phyloP scores from a whole-genome alignment of 2,113 vertebrate genomes.

The Hirundichthys speculiger region DNA sequence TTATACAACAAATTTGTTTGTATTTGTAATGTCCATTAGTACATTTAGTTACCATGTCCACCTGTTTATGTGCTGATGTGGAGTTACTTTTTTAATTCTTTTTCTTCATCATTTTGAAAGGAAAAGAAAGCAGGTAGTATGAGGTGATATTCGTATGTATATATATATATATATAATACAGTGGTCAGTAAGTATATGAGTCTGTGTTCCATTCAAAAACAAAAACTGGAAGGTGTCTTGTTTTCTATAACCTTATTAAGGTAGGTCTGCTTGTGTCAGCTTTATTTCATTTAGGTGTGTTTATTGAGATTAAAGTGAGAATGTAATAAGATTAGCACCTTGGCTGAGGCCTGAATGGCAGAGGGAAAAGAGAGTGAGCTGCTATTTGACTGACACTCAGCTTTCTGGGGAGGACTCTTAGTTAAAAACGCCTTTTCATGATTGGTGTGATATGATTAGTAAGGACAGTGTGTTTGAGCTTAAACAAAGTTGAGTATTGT shows the following conservation, averaged over 20 bases:
- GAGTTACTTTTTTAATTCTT: too few relatives aligned
- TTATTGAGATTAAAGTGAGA: slow-evolving; percentile 65
- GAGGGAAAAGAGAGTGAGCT: slow-evolving; percentile 33
- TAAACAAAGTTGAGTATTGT: slow-evolving; percentile 15
- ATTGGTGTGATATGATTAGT: slow-evolving; percentile 51
- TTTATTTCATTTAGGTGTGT: slow-evolving; percentile 57
- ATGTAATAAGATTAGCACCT: slow-evolving; percentile 58
- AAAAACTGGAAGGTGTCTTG: neutral
- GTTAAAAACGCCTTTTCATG: slow-evolving; percentile 64
- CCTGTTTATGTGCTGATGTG: too few relatives aligned
- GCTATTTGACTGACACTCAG: slow-evolving; percentile 34
- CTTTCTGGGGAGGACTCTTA: slow-evolving; percentile 18
- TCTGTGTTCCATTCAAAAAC: slow-evolving; percentile 1
- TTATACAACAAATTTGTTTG: too few relatives aligned
- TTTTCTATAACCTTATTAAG: slow-evolving; percentile 25
- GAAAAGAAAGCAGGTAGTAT: too few relatives aligned
- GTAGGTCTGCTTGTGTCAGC: slow-evolving; percentile 23
- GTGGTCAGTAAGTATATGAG: too few relatives aligned
- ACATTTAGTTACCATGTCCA: too few relatives aligned
- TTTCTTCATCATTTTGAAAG: too few relatives aligned
- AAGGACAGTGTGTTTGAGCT: slow-evolving; percentile 33
- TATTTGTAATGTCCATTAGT: too few relatives aligned
- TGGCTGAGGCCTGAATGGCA: slow-evolving; percentile 33
- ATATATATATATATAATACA: too few relatives aligned
- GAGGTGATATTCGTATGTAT: too few relatives aligned